These are phyloP conservation scores for Cinclus cinclus DNA, from an alignment of 2,113 vertebrate species.

Conservation along the genomic window DNA sequence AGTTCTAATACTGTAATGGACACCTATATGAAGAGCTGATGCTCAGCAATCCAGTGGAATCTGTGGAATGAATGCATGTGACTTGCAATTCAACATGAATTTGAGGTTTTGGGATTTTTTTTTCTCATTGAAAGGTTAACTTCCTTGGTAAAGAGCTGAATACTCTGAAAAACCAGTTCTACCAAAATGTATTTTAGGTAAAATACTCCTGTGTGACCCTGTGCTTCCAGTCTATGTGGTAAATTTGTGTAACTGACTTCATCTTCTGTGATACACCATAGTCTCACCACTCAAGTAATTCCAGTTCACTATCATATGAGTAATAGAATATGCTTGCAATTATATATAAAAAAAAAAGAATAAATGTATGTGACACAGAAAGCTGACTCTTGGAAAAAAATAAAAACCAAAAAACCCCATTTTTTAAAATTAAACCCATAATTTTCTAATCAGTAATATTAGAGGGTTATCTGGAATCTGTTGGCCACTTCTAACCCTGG, in stretches of 20 bases:
- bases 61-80: background rate
- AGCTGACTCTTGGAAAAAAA: background rate
- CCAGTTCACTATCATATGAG: background rate
- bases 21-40: background rate
- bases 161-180: background rate
- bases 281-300: background rate
- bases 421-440: background rate
- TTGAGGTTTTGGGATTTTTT: background rate
- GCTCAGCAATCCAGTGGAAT: background rate
- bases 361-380: background rate
- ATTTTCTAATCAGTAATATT: background rate
- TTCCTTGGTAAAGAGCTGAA: background rate
- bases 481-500: background rate
- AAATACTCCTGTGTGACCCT: background rate
- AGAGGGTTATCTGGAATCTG: background rate
- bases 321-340: background rate
- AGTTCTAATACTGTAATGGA: background rate
- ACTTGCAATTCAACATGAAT: background rate
- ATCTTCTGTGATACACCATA: background rate
- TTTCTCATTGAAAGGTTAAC: background rate
- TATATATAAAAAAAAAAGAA: background rate
- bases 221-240: background rate
- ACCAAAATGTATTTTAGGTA: background rate
- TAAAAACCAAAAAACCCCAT: accelerated
- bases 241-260: background rate